Evolutionary conservation across 2,888 invertebrate species (phyloP).

Genomic region (Diadromus collaris): DNA sequence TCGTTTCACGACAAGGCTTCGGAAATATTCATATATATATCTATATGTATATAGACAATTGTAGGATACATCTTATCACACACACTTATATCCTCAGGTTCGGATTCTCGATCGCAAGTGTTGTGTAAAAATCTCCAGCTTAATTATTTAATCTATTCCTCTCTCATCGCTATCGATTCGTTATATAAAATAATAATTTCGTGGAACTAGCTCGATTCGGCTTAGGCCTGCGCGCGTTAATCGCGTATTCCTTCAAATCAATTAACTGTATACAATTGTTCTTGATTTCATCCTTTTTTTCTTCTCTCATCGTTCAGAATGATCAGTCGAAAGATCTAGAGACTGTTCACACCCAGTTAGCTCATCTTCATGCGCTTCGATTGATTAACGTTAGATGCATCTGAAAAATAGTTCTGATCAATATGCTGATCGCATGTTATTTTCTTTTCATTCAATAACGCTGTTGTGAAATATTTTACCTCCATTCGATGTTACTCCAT

Average conservation of each 20-base stretch:
- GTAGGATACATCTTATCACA: conserved; percentile 75
- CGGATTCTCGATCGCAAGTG: conserved; percentile 68
- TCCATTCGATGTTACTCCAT: conserved; percentile 76
- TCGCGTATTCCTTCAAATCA: conserved; percentile 50
- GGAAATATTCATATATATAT: conserved; percentile 45
- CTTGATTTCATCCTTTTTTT: conserved; percentile 40
- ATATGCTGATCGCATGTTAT: conserved; percentile 7
- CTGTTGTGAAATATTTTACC: conserved; percentile 67
- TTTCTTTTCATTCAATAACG: conserved; percentile 19
- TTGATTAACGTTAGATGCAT: conserved; percentile 74
- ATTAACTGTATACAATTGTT: conserved; percentile 25
- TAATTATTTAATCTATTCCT: conserved; percentile 59
- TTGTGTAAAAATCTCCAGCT: conserved; percentile 71
- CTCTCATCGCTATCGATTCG: conserved; percentile 43
- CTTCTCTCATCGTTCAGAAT: conserved; percentile 62
- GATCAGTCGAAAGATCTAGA: conserved; percentile 68
- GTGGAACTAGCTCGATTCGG: conserved; percentile 74
- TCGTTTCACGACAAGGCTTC: conserved; percentile 61
- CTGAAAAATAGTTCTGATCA: conserved; percentile 66
- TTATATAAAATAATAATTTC: conserved; percentile 78
- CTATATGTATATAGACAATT: conserved; percentile 58
- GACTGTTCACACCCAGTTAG: conserved; percentile 77
- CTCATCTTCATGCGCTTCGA: conserved; percentile 78
- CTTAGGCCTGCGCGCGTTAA: conserved; percentile 76
- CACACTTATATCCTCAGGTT: conserved; percentile 72